Evolutionary conservation across 1,140 invertebrate species (phyloP).

Genomic region (Zaprionus taronus): DNA sequence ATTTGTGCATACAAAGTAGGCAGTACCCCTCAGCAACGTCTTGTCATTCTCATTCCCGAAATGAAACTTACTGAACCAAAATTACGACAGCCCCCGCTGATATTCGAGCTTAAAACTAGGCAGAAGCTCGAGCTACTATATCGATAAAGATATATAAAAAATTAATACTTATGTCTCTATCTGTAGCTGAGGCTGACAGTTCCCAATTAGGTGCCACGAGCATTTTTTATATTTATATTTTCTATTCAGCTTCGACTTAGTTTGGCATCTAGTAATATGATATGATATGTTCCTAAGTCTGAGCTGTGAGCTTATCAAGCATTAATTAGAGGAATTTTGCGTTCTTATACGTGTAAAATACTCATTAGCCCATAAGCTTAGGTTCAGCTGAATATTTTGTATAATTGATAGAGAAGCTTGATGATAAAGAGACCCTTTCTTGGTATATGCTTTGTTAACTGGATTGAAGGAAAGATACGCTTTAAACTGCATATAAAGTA

Average conservation of each 20-base stretch:
- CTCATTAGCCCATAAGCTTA: not conserved
- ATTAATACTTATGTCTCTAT: not conserved
- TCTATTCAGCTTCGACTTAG: not conserved
- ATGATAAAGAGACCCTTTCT: not conserved
- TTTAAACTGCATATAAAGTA: not conserved
- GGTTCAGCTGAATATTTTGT: not conserved
- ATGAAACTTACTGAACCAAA: not conserved
- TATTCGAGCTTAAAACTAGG: not conserved
- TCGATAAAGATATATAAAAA: not conserved
- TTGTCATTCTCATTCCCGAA: not conserved
- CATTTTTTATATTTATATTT: too few relatives aligned
- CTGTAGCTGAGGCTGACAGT: not conserved
- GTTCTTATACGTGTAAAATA: not conserved
- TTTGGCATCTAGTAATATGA: not conserved
- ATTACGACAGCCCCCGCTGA: not conserved
- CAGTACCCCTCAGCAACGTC: not conserved
- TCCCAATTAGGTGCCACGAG: not conserved
- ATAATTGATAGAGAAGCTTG: not conserved
- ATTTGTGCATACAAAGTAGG: constrained; percentile 74
- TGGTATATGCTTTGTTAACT: not conserved
- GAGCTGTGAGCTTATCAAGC: too few relatives aligned
- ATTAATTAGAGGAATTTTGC: not conserved
- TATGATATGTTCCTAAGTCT: not conserved
- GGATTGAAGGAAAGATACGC: not conserved
- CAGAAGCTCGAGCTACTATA: not conserved